These are phyloP conservation scores for Antheraea yamamai DNA, from an alignment of 2,888 invertebrate genomes.

Conservation along the genomic window DNA sequence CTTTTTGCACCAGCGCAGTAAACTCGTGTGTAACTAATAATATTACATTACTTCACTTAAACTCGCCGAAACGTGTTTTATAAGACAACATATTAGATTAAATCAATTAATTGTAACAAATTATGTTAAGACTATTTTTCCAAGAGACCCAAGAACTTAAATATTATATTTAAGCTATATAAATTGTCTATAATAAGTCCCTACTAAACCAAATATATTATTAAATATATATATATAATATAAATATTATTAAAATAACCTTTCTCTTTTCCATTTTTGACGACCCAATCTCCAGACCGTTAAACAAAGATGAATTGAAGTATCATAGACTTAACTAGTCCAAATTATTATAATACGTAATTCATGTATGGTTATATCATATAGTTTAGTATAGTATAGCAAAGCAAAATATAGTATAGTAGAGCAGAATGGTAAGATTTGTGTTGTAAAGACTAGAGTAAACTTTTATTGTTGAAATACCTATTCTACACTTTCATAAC, in stretches of 20 bases:
- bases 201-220: too few species aligned
- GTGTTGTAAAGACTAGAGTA: too few species aligned
- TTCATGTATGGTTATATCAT: too few species aligned
- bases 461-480: too few species aligned
- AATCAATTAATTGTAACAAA: neutral
- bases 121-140: neutral
- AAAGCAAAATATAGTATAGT: too few species aligned
- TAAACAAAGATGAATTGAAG: neutral
- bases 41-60: slow-evolving; percentile 33
- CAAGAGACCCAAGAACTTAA: neutral
- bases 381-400: too few species aligned
- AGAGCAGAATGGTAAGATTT: too few species aligned
- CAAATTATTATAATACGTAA: too few species aligned
- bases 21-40: slow-evolving; percentile 35
- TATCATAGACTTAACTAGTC: neutral
- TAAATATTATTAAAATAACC: neutral
- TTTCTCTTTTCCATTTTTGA: neutral
- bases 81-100: neutral
- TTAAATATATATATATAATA: too few species aligned
- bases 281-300: neutral
- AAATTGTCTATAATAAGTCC: too few species aligned
- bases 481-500: too few species aligned
- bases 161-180: neutral
- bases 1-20: slow-evolving; percentile 44
- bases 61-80: slow-evolving; percentile 29